Conservation (phyloP, 1,140 invertebrate genomes). For the Anthonomus grandis region DNA sequence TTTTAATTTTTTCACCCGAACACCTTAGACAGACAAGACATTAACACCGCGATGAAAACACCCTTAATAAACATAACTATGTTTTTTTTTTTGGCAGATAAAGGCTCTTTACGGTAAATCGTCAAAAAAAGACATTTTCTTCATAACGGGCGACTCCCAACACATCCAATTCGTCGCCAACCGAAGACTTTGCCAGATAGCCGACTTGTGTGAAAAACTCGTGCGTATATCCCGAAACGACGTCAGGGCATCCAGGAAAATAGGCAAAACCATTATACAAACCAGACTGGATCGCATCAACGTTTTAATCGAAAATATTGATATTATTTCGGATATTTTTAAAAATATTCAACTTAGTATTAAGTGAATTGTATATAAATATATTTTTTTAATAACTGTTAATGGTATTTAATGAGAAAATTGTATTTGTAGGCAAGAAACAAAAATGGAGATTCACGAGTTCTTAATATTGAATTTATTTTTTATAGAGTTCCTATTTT, state of each 20-base stretch:
- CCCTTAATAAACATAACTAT: no score
- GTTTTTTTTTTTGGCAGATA: constrained; percentile 3
- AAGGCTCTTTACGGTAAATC: background rate
- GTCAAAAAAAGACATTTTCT: constrained; percentile 13
- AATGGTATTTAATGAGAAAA: no score
- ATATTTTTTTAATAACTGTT: no score
- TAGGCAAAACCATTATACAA: background rate
- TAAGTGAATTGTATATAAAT: no score
- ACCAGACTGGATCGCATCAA: background rate
- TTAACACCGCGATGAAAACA: no score
- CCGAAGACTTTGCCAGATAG: constrained; percentile 7
- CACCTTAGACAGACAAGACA: no score
- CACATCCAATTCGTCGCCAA: constrained; percentile 7
- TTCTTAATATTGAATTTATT: no score
- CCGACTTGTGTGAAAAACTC: constrained; percentile 8
- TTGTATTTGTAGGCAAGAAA: no score
- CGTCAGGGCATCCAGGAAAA: background rate
- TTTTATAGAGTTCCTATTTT: no score
- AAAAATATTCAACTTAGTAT: constrained; percentile 9
- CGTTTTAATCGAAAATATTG: constrained; percentile 6
- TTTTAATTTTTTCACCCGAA: no score
- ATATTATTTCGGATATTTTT: constrained; percentile 5
- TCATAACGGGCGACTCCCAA: background rate
- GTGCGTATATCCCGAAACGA: background rate
- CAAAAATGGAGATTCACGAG: no score